Conservation (phyloP, 2,113 vertebrate genomes). For the Erinaceus europaeus region DNA sequence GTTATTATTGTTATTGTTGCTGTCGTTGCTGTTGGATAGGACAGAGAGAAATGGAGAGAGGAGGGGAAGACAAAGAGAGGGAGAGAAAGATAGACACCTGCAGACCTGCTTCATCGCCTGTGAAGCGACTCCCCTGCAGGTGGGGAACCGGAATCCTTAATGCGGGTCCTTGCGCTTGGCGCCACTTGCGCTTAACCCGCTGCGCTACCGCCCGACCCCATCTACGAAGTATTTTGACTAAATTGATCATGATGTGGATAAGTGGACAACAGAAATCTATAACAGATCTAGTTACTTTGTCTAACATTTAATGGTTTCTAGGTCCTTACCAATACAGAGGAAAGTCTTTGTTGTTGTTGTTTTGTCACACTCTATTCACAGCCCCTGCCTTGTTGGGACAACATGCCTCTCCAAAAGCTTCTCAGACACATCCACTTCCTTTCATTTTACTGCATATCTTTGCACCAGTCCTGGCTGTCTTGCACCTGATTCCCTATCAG, state of each 20-base stretch:
- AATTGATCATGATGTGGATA: background rate
- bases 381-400: background rate
- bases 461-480: background rate
- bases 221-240: background rate
- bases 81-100: no score
- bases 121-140: no score
- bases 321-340: background rate
- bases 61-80: no score
- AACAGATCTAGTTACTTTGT: background rate
- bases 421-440: background rate
- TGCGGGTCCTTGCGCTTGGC: no score
- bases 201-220: no score
- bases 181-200: no score
- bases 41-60: no score
- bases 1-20: no score
- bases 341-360: no score
- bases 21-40: no score
- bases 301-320: background rate
- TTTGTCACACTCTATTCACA: background rate
- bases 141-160: no score
- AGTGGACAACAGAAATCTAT: background rate
- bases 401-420: background rate
- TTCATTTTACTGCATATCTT: background rate
- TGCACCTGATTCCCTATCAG: background rate
- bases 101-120: no score